Conservation (phyloP, 2,888 invertebrate genomes). For the Pharmacophagus antenor region DNA sequence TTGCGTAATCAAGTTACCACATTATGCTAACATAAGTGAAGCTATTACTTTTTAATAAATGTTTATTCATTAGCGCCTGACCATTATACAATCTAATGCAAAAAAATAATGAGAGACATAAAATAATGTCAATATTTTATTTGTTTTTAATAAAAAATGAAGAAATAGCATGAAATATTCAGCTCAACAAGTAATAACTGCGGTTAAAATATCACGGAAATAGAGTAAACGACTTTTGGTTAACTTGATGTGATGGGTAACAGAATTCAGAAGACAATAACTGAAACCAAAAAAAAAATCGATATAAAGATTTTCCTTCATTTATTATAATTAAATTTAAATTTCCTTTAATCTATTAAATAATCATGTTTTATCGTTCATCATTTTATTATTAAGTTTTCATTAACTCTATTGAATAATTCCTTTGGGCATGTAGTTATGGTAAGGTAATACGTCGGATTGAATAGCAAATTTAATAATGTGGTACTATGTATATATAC, state of each 20-base stretch:
- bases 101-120: too few species aligned
- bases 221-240: too few species aligned
- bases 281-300: too few species aligned
- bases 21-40: not conserved
- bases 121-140: too few species aligned
- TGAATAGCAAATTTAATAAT: not conserved
- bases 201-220: too few species aligned
- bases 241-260: too few species aligned
- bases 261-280: too few species aligned
- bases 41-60: not conserved
- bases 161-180: too few species aligned
- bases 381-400: not conserved
- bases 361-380: not conserved
- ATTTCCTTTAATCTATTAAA: not conserved
- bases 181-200: too few species aligned
- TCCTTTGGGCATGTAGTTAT: conserved; percentile 13
- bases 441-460: not conserved
- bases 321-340: not conserved
- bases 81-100: too few species aligned
- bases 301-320: too few species aligned
- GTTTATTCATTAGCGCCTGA: not conserved
- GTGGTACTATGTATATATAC: not conserved
- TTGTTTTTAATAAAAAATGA: too few species aligned
- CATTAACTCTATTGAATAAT: not conserved
- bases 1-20: not conserved